Evolutionary conservation across 1,140 invertebrate species (phyloP).

Genomic region (Eueides isabella): DNA sequence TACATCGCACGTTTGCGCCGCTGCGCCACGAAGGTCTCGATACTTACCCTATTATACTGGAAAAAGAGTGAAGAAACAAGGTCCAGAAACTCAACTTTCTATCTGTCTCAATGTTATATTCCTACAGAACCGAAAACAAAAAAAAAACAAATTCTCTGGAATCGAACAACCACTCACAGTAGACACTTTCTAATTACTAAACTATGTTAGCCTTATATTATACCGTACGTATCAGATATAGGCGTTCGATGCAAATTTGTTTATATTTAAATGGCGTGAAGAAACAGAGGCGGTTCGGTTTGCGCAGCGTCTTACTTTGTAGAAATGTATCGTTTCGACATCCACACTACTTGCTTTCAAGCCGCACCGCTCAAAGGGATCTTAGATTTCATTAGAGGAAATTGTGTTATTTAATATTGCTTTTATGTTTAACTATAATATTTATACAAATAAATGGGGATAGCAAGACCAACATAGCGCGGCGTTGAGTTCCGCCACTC

Average conservation of each 20-base stretch:
- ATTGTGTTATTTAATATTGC: not conserved
- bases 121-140: no score
- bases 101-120: not conserved
- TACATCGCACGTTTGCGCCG: no score
- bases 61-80: no score
- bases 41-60: no score
- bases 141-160: not conserved
- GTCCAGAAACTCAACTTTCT: no score
- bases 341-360: slow-evolving; percentile 3
- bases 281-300: not conserved
- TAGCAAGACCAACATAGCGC: no score
- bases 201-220: not conserved
- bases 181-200: not conserved
- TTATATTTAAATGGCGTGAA: not conserved
- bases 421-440: not conserved
- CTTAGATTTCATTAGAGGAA: not conserved
- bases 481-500: no score
- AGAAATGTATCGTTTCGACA: slow-evolving; percentile 10
- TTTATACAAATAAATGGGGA: no score
- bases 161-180: not conserved
- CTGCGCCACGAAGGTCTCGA: no score
- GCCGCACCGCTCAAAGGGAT: not conserved
- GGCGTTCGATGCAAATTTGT: slow-evolving; percentile 1
- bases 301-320: not conserved
- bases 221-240: not conserved